Conservation (phyloP, 2,113 vertebrate species). For the Hypocryptadius cinnamomeus region DNA sequence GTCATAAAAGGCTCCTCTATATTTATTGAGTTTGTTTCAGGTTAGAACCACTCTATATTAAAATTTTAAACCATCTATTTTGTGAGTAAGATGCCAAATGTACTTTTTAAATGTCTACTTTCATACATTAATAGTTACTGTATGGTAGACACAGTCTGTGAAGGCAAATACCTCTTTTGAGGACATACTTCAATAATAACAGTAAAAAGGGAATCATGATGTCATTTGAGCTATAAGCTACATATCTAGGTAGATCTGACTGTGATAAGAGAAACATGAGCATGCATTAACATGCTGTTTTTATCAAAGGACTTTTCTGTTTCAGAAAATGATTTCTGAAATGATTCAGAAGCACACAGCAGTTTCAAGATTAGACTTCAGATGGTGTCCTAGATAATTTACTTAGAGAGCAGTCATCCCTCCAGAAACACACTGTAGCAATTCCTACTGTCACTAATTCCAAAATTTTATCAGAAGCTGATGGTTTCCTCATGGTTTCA, state of each 20-base stretch:
- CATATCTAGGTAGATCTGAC: background rate
- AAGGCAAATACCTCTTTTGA: background rate
- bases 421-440: background rate
- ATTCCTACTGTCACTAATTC: background rate
- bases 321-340: constrained; percentile 18
- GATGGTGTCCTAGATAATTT: background rate
- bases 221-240: background rate
- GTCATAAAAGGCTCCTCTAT: background rate
- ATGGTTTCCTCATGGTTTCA: background rate
- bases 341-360: background rate
- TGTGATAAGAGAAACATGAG: background rate
- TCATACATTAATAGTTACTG: background rate
- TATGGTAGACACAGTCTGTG: background rate
- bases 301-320: constrained; percentile 5
- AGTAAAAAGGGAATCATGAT: background rate
- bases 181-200: background rate
- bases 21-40: background rate
- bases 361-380: background rate
- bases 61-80: background rate
- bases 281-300: background rate
- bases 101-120: background rate
- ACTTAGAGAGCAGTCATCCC: background rate
- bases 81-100: background rate
- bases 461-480: background rate
- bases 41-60: background rate